These are phyloP conservation scores for Andrena minutula DNA, from an alignment of 2,888 invertebrate species.

Conservation along the genomic window DNA sequence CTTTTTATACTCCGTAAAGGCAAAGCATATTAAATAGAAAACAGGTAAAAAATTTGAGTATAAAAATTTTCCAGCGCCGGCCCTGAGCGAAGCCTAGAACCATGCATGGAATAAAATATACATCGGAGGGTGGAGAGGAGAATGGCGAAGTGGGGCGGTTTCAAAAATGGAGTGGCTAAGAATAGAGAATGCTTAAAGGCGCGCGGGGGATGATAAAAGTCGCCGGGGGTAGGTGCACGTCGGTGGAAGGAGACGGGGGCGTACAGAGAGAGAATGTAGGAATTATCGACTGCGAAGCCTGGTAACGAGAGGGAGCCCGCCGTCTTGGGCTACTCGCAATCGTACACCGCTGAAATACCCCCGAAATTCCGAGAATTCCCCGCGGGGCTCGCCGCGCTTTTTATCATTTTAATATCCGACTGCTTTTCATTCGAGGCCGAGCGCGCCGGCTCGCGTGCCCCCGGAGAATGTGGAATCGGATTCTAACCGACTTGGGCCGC, in stretches of 20 bases:
- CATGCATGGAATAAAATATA: conserved; percentile 29
- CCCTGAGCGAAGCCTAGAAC: neutral
- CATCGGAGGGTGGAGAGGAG: neutral
- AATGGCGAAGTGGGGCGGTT: conserved; percentile 44
- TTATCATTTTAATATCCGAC: conserved; percentile 36
- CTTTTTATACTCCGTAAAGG: too few relatives aligned
- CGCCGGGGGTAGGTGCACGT: conserved; percentile 27
- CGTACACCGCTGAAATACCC: conserved; percentile 12
- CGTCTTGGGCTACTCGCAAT: conserved; percentile 3
- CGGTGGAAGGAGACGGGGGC: conserved; percentile 21
- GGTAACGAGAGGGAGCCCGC: conserved; percentile 5
- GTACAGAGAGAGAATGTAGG: neutral
- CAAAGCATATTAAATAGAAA: too few relatives aligned
- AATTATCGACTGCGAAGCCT: conserved; percentile 18
- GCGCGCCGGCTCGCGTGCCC: conserved; percentile 4
- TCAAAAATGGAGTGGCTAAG: conserved; percentile 43
- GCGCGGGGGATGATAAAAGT: conserved; percentile 30
- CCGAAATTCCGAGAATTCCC: conserved; percentile 31
- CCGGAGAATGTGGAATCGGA: conserved; percentile 16
- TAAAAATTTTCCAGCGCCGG: too few relatives aligned
- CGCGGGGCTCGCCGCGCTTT: neutral
- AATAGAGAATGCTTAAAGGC: conserved; percentile 50
- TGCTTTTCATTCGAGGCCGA: neutral
- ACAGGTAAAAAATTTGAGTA: too few relatives aligned
- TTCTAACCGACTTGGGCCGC: neutral